Percentiles rank a stretch among this genome's conserved stretches.
These are phyloP conservation scores for Callopanchax toddi DNA, from an alignment of 2,113 vertebrate species.

Conservation along the genomic window DNA sequence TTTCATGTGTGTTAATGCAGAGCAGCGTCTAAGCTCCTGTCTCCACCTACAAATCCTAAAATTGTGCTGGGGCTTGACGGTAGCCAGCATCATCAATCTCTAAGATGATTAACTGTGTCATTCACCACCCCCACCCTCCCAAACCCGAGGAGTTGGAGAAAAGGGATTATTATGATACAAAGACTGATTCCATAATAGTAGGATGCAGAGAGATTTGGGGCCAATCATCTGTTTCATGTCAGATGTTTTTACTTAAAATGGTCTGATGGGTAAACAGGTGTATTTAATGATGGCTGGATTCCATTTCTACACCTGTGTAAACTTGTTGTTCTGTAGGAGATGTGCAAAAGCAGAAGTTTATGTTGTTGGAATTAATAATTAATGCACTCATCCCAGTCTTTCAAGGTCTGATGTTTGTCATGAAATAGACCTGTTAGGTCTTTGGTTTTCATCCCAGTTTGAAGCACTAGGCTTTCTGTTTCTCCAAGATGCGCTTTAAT, in stretches of 20 bases:
- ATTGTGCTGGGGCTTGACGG: conserved; percentile 6
- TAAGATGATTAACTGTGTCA: conserved; percentile 49
- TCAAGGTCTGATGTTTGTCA: background rate
- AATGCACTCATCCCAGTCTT: background rate
- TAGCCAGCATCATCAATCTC: conserved; percentile 37
- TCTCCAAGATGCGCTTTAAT: conserved; percentile 58
- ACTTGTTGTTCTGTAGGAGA: background rate
- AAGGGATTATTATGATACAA: conserved; percentile 61
- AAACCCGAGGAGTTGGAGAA: conserved; percentile 47
- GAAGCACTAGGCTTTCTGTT: conserved; percentile 60
- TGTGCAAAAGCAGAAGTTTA: background rate
- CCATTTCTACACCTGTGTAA: background rate
- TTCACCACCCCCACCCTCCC: conserved; percentile 19
- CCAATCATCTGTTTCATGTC: conserved; percentile 6
- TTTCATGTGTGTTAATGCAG: conserved; percentile 33
- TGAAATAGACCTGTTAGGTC: conserved; percentile 8
- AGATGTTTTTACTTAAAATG: background rate
- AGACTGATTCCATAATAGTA: conserved; percentile 41
- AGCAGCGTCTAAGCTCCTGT: conserved; percentile 48
- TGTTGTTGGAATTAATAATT: background rate
- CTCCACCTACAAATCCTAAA: conserved; percentile 24
- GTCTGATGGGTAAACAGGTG: background rate
- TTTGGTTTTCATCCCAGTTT: conserved; percentile 55
- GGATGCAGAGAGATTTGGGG: conserved; percentile 46
- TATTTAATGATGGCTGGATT: background rate